Base-by-base conservation (phyloP, 2,113 vertebrate species). In the Pelodiscus sinensis region DNA sequence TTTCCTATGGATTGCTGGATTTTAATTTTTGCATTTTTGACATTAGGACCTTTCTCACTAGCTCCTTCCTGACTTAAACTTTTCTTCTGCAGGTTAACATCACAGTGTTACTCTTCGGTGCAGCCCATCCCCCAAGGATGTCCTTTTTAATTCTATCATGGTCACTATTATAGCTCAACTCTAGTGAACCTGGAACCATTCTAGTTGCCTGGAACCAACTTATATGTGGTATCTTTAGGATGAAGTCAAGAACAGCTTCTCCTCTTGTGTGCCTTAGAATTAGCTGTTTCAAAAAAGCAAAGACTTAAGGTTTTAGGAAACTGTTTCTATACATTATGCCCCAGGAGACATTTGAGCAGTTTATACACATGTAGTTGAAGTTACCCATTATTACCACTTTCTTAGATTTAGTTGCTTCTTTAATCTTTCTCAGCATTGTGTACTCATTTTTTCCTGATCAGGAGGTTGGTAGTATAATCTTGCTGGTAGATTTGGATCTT, bases 401-500 rank as follows among this genome's bases (percentile, higher is more conserved):
- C n/a, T 68, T 68, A 35, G 31, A 68, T 84, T 2, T 94, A 93
- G 93, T 96, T 96, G 54, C 50, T 81, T 92, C 90, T 93, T 87
- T 92, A 94, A 93, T 92, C 88, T 88, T 88, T 91, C 87, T 80
- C 88, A 93, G 87, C 82, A 91, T 80, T 91, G 38, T 44, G 14
- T 0, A 8, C 3, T 92, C 14, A 0, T n/a, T 51, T 86, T 94
- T 86, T 85, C 83, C 88, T 89, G 56, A 57, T 90, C 85, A 81
- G 57, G 8, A 81, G 13, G 54, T 89, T 82, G 68, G 89, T 82
- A 92, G 19, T 50, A 25, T 50, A 44, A 77, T 2, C 6, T 78
- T 80, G 3, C 73, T 44, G 73, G 38, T 27, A 24, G 8, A 22
- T 77, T 50, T 44, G 38, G 13, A 77, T 35, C 65, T 35, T 71